Evolutionary conservation across 2,888 invertebrate species (phyloP).

Genomic region (Notodonta dromedarius): DNA sequence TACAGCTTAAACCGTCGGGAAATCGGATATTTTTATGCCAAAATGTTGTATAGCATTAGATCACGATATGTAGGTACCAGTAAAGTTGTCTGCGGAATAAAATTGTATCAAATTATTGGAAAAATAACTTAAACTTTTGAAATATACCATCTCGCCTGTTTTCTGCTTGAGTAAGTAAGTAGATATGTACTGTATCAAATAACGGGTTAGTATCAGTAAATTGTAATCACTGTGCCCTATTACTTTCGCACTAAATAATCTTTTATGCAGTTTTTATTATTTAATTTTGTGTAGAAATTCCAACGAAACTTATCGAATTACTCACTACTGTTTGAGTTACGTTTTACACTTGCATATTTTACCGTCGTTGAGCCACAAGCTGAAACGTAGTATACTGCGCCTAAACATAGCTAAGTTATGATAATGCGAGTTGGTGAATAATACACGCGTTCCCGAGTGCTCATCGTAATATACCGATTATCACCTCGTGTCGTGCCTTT

Average conservation of each 20-base stretch:
- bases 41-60: conserved; percentile 8
- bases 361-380: background rate
- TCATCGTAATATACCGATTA: conserved; percentile 35
- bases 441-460: conserved; percentile 41
- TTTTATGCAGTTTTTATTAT: too few species aligned
- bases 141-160: too few species aligned
- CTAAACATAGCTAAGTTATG: conserved; percentile 35
- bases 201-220: too few species aligned
- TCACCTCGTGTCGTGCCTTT: conserved; percentile 32
- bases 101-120: background rate
- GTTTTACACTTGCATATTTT: background rate
- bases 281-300: too few species aligned
- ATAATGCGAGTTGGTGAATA: conserved; percentile 44
- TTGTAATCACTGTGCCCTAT: too few species aligned
- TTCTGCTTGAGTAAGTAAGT: too few species aligned
- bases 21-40: conserved; percentile 36
- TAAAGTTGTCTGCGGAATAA: background rate
- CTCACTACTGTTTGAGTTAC: too few species aligned
- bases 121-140: too few species aligned
- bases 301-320: too few species aligned
- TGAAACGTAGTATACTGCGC: too few species aligned
- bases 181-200: too few species aligned
- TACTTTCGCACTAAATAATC: too few species aligned
- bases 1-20: conserved; percentile 45
- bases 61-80: background rate